Base-by-base conservation (phyloP, 2,888 invertebrate species). In the Nasonia oneida region DNA sequence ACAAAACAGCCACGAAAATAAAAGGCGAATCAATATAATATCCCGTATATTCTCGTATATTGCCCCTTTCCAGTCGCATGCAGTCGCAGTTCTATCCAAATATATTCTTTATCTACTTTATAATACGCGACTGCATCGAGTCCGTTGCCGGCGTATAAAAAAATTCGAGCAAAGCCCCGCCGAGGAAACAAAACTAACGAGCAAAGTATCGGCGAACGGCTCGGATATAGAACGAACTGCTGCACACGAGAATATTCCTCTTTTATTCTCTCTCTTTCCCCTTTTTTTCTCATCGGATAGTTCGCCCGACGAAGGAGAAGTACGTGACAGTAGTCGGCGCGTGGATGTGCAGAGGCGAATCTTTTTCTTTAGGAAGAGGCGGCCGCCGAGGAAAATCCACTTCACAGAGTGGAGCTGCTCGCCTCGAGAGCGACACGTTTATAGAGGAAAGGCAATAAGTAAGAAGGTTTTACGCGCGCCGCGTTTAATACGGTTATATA, bases 361-460 rank as follows among this genome's bases (percentile, higher is more conserved):
- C 78, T 78, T 84, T 81, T 83, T 78, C 78, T 84, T 74, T 39
- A 42, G 47, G 4, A 12, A 57, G 42, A 73, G 73, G 73, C n/a
- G 42, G 57, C 57, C 47, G 18, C 67, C 37, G 78, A 78, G 81
- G 57, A 78, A 86, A 81, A 81, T 78, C 73, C 86, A 86, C 86
- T 86, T 67, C 53, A 83, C n/a, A 12, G 39, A 80, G 83, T 75
- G 42, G 67, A 71, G 78, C 15, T 75, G 74, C 76, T 76, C 76
- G n/a, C 42, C 57, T 77, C 71, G 77, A 83, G 82, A 47, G 82
- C 82, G 86, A 83, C 75, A 86, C 83, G 79, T 86, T 79, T 86
- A 86, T 86, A 81, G 86, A 78, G 77, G 42, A 84, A 86, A 53
- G 77, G 70, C 81, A 73, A 81, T 86, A 81, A 86, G 86, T 76